Conservation (phyloP, 2,888 invertebrate genomes). For the Lasioglossum lativentre region DNA sequence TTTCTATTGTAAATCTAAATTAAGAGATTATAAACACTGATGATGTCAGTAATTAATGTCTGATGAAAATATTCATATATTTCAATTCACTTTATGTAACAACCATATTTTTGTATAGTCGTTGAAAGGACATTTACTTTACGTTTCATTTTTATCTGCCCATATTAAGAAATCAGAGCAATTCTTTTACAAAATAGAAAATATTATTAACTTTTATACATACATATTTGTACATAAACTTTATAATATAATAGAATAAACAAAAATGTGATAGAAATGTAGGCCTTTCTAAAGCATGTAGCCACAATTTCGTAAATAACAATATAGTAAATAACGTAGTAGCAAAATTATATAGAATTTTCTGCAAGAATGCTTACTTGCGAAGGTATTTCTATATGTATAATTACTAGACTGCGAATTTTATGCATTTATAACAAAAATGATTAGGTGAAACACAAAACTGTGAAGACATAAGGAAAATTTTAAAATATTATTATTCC, state of each 20-base stretch:
- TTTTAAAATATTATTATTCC: not conserved
- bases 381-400: not conserved
- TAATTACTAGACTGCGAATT: not conserved
- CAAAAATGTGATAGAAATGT: not conserved
- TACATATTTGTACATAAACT: constrained; percentile 3
- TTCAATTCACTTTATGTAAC: not conserved
- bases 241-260: constrained; percentile 2
- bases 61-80: not conserved
- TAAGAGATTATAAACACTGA: not conserved
- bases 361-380: not conserved
- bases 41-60: not conserved
- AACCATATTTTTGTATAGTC: not conserved
- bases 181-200: not conserved
- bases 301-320: not conserved
- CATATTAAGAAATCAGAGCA: not conserved
- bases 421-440: not conserved
- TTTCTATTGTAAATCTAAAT: not conserved
- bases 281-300: not conserved
- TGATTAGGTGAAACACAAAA: not conserved
- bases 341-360: not conserved
- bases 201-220: not conserved
- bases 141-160: not conserved
- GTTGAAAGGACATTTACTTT: not conserved
- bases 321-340: not conserved
- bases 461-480: too few relatives aligned